These are phyloP conservation scores for Acronicta aceris DNA, from an alignment of 2,888 invertebrate species.

Conservation along the genomic window DNA sequence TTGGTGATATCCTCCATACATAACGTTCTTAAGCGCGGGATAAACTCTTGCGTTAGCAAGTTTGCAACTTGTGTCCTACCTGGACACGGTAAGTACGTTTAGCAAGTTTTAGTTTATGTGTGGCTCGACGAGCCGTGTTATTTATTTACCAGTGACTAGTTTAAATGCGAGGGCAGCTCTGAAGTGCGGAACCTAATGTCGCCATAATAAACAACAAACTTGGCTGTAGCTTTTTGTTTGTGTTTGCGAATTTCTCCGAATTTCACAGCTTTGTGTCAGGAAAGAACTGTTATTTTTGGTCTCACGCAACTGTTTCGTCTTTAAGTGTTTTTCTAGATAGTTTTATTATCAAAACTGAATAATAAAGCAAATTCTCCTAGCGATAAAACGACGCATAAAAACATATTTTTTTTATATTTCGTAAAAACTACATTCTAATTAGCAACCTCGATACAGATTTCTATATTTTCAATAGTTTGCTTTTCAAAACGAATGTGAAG, in stretches of 20 bases:
- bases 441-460: too few species aligned
- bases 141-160: conserved; percentile 44
- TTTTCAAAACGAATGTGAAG: too few species aligned
- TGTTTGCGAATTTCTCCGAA: conserved; percentile 20
- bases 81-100: conserved; percentile 17
- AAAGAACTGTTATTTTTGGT: conserved; percentile 6
- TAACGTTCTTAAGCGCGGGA: conserved; percentile 8
- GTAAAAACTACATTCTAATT: too few species aligned
- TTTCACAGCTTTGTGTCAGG: not conserved
- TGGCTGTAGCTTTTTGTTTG: conserved; percentile 34
- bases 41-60: conserved; percentile 36
- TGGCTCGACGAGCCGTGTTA: conserved; percentile 35
- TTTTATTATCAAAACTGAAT: too few species aligned
- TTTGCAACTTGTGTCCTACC: conserved; percentile 31
- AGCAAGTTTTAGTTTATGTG: conserved; percentile 45
- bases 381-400: too few species aligned
- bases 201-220: conserved; percentile 13
- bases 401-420: too few species aligned
- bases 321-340: not conserved
- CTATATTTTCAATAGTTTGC: too few species aligned
- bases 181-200: conserved; percentile 34
- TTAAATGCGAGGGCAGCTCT: conserved; percentile 27
- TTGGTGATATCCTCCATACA: conserved; percentile 1
- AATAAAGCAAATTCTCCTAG: too few species aligned
- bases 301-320: not conserved